Base-by-base conservation (phyloP, 2,113 vertebrate genomes). In the Phycodurus eques region DNA sequence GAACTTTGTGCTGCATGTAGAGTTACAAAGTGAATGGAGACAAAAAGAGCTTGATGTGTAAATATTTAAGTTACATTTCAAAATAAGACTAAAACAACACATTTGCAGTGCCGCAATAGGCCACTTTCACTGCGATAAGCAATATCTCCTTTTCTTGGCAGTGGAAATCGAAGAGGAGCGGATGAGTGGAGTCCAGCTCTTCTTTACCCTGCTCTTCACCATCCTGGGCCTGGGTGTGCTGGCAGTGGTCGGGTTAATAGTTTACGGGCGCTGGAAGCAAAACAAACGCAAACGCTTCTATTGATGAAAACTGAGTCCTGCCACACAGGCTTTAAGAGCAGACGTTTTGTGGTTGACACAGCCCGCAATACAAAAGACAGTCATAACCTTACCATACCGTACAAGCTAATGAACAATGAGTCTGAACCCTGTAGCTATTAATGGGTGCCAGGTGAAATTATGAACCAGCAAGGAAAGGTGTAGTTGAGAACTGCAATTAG, bases 201-300 rank as follows among this genome's bases (percentile, higher is more conserved):
- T 98, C 90, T 87, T 98, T 43, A 94, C 95, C 0, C 82, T 96
- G 62, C 91, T 99, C 70, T 95, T 99, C 90, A 95, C 95, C 0
- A 75, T 96, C n/a, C 82, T 96, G 0, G 95, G 94, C 74, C 63
- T 95, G 0, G 92, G 94, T 0, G 94, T 98, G 7, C 91, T 96
- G 77, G 88, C 90, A 0, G 94, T 95, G 71, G 93, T 95, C 0
- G 93, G 91, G 0, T 77, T 97, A 75, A 89, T 95, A 0, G 12
- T 95, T 65, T 97, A 95, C 80, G 93, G 93, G 80, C 96, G 95
- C 80, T 98, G 96, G 96, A 97, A 95, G 84, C 94, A 97, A 60
- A 95, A 95, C 89, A 95, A 93, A 80, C 92, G 96, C 71, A 99
- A 99, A 17, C 95, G 94, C n/a, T 99, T 99, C 90, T 99, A 98